Evolutionary conservation across 2,888 invertebrate species (phyloP).

Genomic region (Trissolcus japonicus): DNA sequence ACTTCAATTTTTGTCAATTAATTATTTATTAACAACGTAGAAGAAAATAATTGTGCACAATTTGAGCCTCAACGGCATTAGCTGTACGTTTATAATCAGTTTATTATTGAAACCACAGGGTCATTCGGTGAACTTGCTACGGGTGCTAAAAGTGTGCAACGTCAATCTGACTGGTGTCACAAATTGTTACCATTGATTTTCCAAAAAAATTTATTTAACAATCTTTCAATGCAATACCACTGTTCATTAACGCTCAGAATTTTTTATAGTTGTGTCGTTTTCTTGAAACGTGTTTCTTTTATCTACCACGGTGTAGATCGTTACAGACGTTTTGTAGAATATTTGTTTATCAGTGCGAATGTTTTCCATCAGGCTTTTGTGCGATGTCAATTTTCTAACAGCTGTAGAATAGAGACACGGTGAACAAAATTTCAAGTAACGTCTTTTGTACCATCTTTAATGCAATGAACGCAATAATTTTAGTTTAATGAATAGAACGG

Average conservation of each 20-base stretch:
- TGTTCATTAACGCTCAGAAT: conserved; percentile 55
- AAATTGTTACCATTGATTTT: conserved; percentile 65
- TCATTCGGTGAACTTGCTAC: conserved; percentile 66
- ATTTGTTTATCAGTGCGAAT: conserved; percentile 57
- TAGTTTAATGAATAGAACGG: background rate
- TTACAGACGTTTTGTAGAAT: conserved; percentile 49
- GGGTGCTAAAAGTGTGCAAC: conserved; percentile 66
- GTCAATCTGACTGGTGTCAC: conserved; percentile 63
- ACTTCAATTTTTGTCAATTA: background rate
- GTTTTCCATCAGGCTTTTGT: conserved; percentile 54
- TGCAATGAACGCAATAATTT: background rate
- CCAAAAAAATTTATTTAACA: conserved; percentile 8
- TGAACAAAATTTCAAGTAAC: background rate
- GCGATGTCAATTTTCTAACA: conserved; percentile 50
- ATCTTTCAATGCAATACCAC: conserved; percentile 49
- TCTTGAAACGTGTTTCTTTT: background rate
- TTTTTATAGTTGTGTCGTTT: background rate
- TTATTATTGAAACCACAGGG: conserved; percentile 68
- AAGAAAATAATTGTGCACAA: conserved; percentile 28
- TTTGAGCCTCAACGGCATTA: conserved; percentile 60
- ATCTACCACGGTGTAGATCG: conserved; percentile 39
- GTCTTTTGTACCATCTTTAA: background rate
- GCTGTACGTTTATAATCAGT: conserved; percentile 60
- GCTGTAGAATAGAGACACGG: conserved; percentile 45
- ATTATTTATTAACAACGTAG: background rate